Conservation (phyloP, 2,113 vertebrate species). For the Tragelaphus imberbis region DNA sequence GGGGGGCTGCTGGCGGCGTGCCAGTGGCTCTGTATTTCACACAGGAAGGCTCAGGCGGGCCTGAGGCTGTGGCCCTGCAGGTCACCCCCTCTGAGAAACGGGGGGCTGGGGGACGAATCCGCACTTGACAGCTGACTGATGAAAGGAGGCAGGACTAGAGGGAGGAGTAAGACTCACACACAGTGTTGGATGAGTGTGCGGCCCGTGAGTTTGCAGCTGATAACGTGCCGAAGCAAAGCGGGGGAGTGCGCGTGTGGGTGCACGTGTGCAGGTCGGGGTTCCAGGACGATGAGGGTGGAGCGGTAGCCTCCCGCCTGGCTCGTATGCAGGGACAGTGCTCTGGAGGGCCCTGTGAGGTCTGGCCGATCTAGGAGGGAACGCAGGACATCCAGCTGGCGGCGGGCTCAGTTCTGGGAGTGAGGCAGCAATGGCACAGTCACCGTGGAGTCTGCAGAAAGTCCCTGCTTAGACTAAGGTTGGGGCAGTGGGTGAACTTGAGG, state of each 20-base stretch:
- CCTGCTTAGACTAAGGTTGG: neutral
- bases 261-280: rapidly evolving
- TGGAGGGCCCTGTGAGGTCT: neutral
- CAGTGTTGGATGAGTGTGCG: rapidly evolving
- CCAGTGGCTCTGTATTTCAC: neutral
- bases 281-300: neutral
- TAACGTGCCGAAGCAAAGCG: rapidly evolving
- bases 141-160: rapidly evolving
- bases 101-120: neutral
- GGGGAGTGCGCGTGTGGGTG: rapidly evolving
- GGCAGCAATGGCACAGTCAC: neutral
- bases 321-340: rapidly evolving
- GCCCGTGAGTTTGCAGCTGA: neutral
- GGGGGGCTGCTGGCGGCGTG: neutral
- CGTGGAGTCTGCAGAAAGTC: too few species aligned
- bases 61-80: neutral
- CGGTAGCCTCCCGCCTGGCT: neutral
- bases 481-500: neutral
- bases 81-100: neutral
- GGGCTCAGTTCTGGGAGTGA: neutral
- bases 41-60: neutral
- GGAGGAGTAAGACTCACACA: neutral
- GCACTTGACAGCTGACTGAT: neutral
- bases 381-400: rapidly evolving
- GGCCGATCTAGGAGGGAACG: neutral